Evolutionary conservation across 2,113 vertebrate genomes (phyloP).

Genomic region (Mobula birostris): DNA sequence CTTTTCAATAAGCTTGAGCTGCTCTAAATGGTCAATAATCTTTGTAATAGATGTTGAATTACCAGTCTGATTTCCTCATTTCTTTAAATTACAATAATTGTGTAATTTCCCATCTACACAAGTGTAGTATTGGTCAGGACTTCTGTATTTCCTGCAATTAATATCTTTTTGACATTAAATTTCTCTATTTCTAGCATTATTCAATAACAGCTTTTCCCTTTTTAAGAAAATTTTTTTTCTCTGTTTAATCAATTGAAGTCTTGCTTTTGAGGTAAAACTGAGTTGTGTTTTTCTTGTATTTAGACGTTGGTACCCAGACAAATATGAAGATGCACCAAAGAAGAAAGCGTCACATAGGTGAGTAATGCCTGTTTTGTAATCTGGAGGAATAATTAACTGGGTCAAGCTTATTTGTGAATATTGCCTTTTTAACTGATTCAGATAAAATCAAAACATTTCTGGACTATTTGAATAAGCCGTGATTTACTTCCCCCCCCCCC

Average conservation of each 20-base stretch:
- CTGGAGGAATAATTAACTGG: background rate
- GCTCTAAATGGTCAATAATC: background rate
- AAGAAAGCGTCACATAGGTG: slow-evolving; percentile 89
- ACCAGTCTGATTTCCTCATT: too few relatives aligned
- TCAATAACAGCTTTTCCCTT: background rate
- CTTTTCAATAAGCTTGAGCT: background rate
- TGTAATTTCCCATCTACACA: background rate
- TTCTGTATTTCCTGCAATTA: background rate
- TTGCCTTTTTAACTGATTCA: background rate
- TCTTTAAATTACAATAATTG: too few relatives aligned
- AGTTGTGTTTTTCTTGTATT: slow-evolving; percentile 23
- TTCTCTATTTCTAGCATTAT: background rate
- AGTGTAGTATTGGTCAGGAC: too few relatives aligned
- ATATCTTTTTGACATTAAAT: background rate
- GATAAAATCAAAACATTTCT: too few relatives aligned
- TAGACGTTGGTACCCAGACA: slow-evolving; percentile 90
- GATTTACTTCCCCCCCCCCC: background rate
- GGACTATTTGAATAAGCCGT: background rate
- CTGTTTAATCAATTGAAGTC: background rate
- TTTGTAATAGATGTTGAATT: background rate
- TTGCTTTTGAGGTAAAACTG: background rate
- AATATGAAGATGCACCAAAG: slow-evolving; percentile 74
- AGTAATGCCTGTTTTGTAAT: slow-evolving; percentile 40
- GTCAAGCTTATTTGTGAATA: background rate
- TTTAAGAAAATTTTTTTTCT: background rate